Base-by-base conservation (phyloP, 2,888 invertebrate species). In the Amblyteles armatorius region DNA sequence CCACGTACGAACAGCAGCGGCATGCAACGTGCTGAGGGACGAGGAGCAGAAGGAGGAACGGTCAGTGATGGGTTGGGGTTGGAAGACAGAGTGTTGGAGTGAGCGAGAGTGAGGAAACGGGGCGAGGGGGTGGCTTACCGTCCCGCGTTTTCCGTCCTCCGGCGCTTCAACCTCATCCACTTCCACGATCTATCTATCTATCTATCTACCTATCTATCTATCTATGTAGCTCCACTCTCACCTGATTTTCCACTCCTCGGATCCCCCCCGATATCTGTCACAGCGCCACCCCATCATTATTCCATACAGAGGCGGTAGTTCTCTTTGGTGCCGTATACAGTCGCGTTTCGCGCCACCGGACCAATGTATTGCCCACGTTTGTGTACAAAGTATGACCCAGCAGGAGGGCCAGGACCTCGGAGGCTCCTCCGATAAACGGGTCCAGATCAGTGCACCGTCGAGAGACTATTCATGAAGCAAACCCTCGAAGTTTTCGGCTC, bases 81-180 rank as follows among this genome's bases (percentile, higher is more conserved):
- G 76, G 79, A 77, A 84, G 79, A 79, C 71, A 81, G 67, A 65
- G 67, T 72, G 71, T 63, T 79, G 63, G 79, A 68, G 68, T 6
- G 76, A 67, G 57, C 29, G 74, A 48, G 65, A 65, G 73, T 63
- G 55, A 33, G 79, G 71, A 67, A 33, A 79, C 74, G 52, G 36
- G 73, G 26, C 44, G 16, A 65, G 60, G 78, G 80, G 76, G 73
- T 67, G 22, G 67, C 55, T 50, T 78, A 48, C 44, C 44, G 44
- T 26, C 60, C 76, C 55, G 55, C 73, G 78, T 63, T 68, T 69
- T 81, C 73, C 33, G 77, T 26, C 63, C n/a, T 63, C 50, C 13
- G 44, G 44, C 63, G 48, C 60, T 68, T 74, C 78, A 74, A 67
- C 63, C 52, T 83, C 79, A 44, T 85, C 73, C 79, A 67, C 77